These are phyloP conservation scores for Aeoliscus strigatus DNA, from an alignment of 2,797 vertebrate species.

Conservation along the genomic window DNA sequence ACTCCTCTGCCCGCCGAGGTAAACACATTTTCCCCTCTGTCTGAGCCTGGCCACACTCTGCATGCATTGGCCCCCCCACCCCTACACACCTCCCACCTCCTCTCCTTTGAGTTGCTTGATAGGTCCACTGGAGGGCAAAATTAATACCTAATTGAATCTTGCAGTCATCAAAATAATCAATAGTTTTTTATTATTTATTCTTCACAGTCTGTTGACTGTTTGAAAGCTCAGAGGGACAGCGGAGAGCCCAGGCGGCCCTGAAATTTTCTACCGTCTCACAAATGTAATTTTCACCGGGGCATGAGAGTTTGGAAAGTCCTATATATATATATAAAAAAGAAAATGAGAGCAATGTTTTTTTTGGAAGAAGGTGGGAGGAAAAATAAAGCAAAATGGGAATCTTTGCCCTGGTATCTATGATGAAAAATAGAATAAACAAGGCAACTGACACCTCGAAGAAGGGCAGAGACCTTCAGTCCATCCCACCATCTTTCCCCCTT, in stretches of 20 bases:
- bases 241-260: conserved; percentile 89
- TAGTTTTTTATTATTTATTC: conserved; percentile 99
- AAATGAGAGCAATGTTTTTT: conserved; percentile 74
- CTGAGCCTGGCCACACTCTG: conserved; percentile 89
- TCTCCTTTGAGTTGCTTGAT: conserved; percentile 97
- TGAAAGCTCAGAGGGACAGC: conserved; percentile 93
- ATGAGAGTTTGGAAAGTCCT: conserved; percentile 93
- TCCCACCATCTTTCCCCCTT: conserved; percentile 70
- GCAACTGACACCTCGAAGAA: conserved; percentile 74
- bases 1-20: conserved; percentile 84
- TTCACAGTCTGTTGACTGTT: conserved; percentile 99
- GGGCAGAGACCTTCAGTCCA: conserved; percentile 71
- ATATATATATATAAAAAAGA: too few species aligned
- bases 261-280: conserved; percentile 94
- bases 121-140: conserved; percentile 99
- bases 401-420: conserved; percentile 68
- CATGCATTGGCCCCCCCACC: conserved; percentile 81
- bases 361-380: conserved; percentile 52
- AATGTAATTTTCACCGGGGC: conserved; percentile 96
- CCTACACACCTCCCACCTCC: conserved; percentile 78
- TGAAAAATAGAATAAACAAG: conserved; percentile 94
- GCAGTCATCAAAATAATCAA: conserved; percentile 99
- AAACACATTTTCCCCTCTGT: conserved; percentile 95
- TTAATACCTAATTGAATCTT: conserved; percentile 99
- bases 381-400: conserved; percentile 68